These are phyloP conservation scores for Criorhina ranunculi DNA, from an alignment of 2,888 invertebrate genomes.

Conservation along the genomic window DNA sequence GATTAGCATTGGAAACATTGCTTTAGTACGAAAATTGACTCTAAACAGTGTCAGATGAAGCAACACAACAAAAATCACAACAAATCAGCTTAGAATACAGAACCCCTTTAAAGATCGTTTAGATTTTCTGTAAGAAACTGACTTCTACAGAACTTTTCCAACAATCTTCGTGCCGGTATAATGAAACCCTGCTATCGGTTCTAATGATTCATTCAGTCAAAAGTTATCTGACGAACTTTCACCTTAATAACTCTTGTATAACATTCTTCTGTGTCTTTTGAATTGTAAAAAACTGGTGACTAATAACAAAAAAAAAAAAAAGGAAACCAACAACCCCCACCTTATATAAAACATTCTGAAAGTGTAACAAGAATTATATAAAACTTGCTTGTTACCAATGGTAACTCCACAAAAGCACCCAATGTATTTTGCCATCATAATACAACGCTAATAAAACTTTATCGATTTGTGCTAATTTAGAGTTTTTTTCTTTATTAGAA, in stretches of 20 bases:
- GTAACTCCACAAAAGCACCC: constrained; percentile 24
- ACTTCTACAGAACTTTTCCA: no score
- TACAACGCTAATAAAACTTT: constrained; percentile 23
- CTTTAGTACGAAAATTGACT: no score
- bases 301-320: not conserved
- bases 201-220: no score
- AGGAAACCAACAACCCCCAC: not conserved
- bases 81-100: no score
- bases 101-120: no score
- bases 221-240: not conserved
- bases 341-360: constrained; percentile 10
- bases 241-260: not conserved
- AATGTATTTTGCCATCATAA: constrained; percentile 21
- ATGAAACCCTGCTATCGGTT: no score
- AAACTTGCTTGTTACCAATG: constrained; percentile 42
- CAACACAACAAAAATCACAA: no score
- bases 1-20: no score
- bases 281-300: not conserved
- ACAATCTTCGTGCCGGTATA: no score
- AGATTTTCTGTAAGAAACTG: no score
- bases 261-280: no score
- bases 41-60: no score
- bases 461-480: constrained; percentile 61
- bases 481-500: not conserved
- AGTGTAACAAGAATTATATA: constrained; percentile 36